phyloP scores from a whole-genome alignment of 2,888 invertebrate species.

The Neocrepidodera transversa region DNA sequence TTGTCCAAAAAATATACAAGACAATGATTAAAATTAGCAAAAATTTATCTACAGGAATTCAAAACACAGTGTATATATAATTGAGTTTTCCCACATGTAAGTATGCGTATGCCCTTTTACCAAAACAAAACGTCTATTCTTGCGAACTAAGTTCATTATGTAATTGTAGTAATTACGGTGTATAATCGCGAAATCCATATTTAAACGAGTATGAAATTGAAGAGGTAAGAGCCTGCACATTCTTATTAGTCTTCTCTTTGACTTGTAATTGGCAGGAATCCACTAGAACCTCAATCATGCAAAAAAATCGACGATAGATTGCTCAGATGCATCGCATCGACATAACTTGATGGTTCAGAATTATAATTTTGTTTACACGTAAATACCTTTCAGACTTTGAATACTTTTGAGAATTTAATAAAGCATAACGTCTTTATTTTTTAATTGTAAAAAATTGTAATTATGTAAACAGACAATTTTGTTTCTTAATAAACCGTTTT shows the following conservation, averaged over 20 bases:
- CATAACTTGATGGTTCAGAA: conserved; percentile 14
- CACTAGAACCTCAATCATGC: conserved; percentile 24
- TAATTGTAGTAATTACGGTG: conserved; percentile 40
- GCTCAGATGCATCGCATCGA: conserved; percentile 19
- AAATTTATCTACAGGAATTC: too few relatives aligned
- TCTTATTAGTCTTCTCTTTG: conserved; percentile 31
- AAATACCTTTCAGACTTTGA: neutral
- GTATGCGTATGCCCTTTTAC: conserved; percentile 36
- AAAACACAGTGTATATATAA: too few relatives aligned
- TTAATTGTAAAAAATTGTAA: too few relatives aligned
- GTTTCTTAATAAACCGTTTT: too few relatives aligned
- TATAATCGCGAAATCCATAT: conserved; percentile 38
- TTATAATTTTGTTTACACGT: conserved; percentile 21
- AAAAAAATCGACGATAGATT: conserved; percentile 18
- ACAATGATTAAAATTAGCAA: too few relatives aligned
- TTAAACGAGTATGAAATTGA: conserved; percentile 36
- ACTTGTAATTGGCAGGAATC: conserved; percentile 25
- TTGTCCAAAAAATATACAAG: too few relatives aligned
- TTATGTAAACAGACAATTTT: too few relatives aligned
- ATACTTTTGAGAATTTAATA: neutral
- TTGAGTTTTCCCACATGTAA: conserved; percentile 42
- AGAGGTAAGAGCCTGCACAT: conserved; percentile 29
- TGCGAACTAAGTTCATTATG: conserved; percentile 37
- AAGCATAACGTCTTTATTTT: too few relatives aligned
- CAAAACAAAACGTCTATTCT: conserved; percentile 36